Percentiles rank a stretch among this genome's conserved stretches.
phyloP scores from a whole-genome alignment of 1,140 invertebrate species.

The Sitobion miscanthi region DNA sequence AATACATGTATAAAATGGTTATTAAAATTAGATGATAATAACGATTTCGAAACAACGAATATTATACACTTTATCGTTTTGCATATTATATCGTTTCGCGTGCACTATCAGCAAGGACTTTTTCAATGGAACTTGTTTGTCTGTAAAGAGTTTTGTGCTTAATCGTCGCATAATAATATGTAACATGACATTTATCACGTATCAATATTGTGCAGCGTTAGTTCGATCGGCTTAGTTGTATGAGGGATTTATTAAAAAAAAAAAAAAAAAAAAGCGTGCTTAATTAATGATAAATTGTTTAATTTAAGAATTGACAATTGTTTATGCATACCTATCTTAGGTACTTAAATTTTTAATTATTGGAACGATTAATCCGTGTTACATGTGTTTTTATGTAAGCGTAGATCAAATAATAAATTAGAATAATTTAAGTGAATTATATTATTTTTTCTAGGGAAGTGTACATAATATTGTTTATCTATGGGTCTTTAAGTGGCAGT shows the following conservation, averaged over 20 bases:
- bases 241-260: slow-evolving; percentile 14
- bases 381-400: background rate
- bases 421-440: slow-evolving; percentile 21
- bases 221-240: background rate
- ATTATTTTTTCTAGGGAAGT: background rate
- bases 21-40: slow-evolving; percentile 2
- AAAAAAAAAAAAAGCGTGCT: background rate
- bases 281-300: background rate
- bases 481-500: background rate
- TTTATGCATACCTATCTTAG: background rate
- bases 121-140: slow-evolving; percentile 35
- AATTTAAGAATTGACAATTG: background rate
- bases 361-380: background rate
- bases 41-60: background rate
- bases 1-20: background rate
- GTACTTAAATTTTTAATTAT: background rate
- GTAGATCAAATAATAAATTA: background rate
- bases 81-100: background rate
- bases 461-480: background rate
- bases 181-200: slow-evolving; percentile 13
- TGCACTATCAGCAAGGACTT: slow-evolving; percentile 12
- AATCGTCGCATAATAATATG: background rate
- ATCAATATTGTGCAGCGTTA: slow-evolving; percentile 21
- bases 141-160: background rate
- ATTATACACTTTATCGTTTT: slow-evolving; percentile 17